Evolutionary conservation across 1,140 invertebrate species (phyloP).

Genomic region (Wasmannia auropunctata): DNA sequence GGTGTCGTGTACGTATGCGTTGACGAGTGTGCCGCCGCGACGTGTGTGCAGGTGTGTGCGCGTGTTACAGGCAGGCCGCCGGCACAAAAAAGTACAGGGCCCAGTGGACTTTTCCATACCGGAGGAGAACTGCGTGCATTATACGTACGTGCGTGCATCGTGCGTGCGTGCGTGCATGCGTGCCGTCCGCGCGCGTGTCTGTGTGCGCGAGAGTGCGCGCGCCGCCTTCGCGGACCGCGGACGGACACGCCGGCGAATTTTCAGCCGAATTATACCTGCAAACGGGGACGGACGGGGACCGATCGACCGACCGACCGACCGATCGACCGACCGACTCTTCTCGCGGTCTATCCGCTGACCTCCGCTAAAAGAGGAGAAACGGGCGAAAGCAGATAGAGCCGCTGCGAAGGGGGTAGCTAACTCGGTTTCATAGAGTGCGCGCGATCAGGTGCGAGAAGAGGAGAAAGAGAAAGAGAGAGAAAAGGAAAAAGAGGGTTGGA

Average conservation of each 20-base stretch:
- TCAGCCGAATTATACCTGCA: conserved; percentile 33
- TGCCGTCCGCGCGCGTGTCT: neutral
- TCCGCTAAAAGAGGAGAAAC: neutral
- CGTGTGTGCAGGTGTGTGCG: conserved; percentile 62
- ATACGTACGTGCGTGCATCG: conserved; percentile 1
- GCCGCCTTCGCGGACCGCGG: conserved; percentile 50
- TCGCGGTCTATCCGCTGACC: neutral
- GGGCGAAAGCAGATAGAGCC: neutral
- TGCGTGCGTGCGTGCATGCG: neutral
- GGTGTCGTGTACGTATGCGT: conserved; percentile 49
- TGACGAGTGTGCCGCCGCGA: conserved; percentile 44
- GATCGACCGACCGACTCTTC: neutral
- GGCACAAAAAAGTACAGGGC: conserved; percentile 68
- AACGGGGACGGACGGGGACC: conserved; percentile 32
- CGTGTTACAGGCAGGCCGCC: conserved; percentile 49
- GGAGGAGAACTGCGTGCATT: conserved; percentile 37
- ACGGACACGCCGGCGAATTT: conserved; percentile 57
- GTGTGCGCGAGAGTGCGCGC: conserved; percentile 47
- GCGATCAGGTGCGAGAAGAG: neutral
- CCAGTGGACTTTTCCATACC: conserved; percentile 71
- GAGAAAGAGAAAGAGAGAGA: neutral
- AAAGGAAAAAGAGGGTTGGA: neutral
- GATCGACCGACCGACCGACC: conserved; percentile 27
- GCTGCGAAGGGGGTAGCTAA: neutral
- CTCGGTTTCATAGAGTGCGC: neutral